These are phyloP conservation scores for Craterocephalus amniculus DNA, from an alignment of 2,797 vertebrate genomes.

Conservation along the genomic window DNA sequence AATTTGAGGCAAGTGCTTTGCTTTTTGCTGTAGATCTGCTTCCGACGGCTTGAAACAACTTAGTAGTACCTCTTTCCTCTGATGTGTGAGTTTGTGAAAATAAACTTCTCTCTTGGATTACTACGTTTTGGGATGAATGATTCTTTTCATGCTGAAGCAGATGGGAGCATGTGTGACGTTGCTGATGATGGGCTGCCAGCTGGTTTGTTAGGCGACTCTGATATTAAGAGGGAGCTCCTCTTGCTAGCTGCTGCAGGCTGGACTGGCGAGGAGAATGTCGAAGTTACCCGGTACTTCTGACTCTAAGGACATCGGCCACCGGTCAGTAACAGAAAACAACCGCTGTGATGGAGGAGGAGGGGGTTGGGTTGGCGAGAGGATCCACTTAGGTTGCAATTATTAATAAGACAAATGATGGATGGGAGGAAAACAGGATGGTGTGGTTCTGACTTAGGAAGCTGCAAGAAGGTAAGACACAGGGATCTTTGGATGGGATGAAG, in stretches of 20 bases:
- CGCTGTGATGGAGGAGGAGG: background rate
- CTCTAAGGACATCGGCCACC: slow-evolving; percentile 27
- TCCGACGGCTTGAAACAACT: slow-evolving; percentile 26
- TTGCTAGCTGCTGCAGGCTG: slow-evolving; percentile 34
- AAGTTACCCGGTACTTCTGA: slow-evolving; percentile 49
- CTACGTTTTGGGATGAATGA: slow-evolving; percentile 42
- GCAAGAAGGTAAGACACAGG: slow-evolving; percentile 8
- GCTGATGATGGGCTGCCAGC: slow-evolving; percentile 40
- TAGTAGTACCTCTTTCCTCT: slow-evolving; percentile 35
- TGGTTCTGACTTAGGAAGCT: background rate
- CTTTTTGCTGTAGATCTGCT: background rate
- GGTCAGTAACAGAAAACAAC: slow-evolving; percentile 46
- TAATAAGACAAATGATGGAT: background rate
- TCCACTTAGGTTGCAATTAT: background rate
- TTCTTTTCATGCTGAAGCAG: slow-evolving; percentile 36
- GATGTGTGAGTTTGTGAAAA: slow-evolving; percentile 16
- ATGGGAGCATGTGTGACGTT: slow-evolving; percentile 31
- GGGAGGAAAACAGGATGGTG: background rate
- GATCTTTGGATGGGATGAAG: background rate
- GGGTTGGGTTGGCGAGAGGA: background rate
- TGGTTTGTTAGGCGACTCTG: slow-evolving; percentile 36
- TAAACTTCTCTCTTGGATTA: slow-evolving; percentile 43
- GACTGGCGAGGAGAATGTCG: slow-evolving; percentile 47
- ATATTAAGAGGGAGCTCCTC: slow-evolving; percentile 33
- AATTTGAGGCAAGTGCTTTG: slow-evolving; percentile 57